Evolutionary conservation across 1,140 invertebrate species (phyloP).

Genomic region (Saccostrea echinata): DNA sequence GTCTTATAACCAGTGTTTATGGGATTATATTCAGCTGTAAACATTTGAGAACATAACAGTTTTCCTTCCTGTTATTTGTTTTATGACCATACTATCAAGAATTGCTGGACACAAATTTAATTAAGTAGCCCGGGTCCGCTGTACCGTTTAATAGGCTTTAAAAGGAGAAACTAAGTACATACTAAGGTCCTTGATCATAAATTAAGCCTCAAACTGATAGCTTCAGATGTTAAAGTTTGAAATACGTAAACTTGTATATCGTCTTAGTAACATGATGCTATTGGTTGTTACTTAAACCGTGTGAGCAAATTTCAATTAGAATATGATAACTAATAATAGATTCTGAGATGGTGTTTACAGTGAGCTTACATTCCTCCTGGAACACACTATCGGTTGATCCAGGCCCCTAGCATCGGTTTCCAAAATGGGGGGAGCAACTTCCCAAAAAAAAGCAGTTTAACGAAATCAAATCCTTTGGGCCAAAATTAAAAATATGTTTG

Average conservation of each 20-base stretch:
- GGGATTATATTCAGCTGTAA: background rate
- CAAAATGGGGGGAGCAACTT: too few relatives aligned
- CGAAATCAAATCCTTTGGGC: too few relatives aligned
- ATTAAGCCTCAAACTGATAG: background rate
- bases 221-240: background rate
- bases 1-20: constrained; percentile 2
- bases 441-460: too few relatives aligned
- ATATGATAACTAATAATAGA: too few relatives aligned
- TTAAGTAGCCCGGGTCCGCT: background rate
- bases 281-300: background rate
- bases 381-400: too few relatives aligned
- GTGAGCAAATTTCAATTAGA: too few relatives aligned
- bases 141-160: background rate
- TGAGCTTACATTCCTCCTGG: too few relatives aligned
- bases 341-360: too few relatives aligned
- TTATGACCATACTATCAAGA: background rate
- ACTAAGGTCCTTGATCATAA: background rate
- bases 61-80: constrained; percentile 14
- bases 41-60: constrained; percentile 10
- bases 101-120: constrained; percentile 2
- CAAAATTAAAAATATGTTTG: too few relatives aligned
- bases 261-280: too few relatives aligned
- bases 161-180: background rate
- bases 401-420: too few relatives aligned
- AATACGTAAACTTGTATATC: background rate